Evolutionary conservation across 2,888 invertebrate genomes (phyloP).

Genomic region (Mythimna impura): DNA sequence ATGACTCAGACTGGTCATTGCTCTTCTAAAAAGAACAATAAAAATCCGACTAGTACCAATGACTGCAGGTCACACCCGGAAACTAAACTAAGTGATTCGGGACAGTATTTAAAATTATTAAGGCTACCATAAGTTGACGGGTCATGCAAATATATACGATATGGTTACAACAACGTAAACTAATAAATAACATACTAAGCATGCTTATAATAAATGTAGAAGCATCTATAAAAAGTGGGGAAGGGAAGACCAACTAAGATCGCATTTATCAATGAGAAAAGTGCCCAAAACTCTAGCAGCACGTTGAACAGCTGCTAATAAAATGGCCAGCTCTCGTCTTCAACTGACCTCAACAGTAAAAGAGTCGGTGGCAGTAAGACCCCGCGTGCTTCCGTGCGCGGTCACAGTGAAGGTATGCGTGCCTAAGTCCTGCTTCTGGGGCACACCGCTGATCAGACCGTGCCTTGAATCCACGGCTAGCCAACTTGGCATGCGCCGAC

Average conservation of each 20-base stretch:
- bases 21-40: constrained; percentile 21
- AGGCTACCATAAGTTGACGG: background rate
- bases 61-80: constrained; percentile 9
- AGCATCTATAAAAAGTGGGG: background rate
- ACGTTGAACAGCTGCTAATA: background rate
- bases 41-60: constrained; percentile 2
- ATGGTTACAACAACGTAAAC: background rate
- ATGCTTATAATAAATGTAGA: background rate
- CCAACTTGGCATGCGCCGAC: constrained; percentile 91
- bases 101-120: background rate
- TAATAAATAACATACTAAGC: constrained; percentile 1
- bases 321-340: background rate
- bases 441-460: constrained; percentile 94
- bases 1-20: constrained; percentile 21
- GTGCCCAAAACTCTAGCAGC: background rate
- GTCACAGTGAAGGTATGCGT: constrained; percentile 92
- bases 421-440: constrained; percentile 92
- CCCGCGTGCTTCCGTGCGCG: constrained; percentile 86
- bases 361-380: constrained; percentile 91
- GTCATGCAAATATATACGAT: background rate
- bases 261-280: too few species aligned
- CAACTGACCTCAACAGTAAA: constrained; percentile 92
- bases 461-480: constrained; percentile 93
- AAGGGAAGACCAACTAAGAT: background rate
- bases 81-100: constrained; percentile 2